Evolutionary conservation across 2,888 invertebrate genomes (phyloP).

Genomic region (Rhagophthalmus giganteus): DNA sequence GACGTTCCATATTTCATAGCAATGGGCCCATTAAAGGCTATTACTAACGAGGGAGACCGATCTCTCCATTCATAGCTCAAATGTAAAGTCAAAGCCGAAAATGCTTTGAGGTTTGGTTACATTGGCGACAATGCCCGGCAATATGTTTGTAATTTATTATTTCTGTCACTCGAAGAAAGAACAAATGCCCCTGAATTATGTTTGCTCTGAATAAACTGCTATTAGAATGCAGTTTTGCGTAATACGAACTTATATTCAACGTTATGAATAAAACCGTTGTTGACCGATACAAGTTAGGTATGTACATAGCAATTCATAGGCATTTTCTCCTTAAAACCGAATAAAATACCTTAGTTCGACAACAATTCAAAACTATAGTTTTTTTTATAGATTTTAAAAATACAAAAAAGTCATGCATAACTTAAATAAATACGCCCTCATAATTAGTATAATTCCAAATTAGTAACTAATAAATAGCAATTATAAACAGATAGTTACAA

Average conservation of each 20-base stretch:
- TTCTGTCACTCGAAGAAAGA: slow-evolving; percentile 40
- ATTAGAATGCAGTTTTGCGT: slow-evolving; percentile 3
- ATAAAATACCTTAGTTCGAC: no score
- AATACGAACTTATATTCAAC: not conserved
- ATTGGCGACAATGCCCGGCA: slow-evolving; percentile 46
- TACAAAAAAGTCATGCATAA: no score
- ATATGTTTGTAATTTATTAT: slow-evolving; percentile 51
- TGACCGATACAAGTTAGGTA: no score
- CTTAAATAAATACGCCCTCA: no score
- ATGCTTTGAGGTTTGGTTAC: slow-evolving; percentile 49
- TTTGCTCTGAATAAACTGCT: slow-evolving; percentile 1
- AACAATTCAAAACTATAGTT: no score
- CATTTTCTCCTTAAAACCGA: not conserved
- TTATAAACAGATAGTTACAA: no score
- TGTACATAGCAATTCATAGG: no score
- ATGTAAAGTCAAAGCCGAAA: slow-evolving; percentile 44
- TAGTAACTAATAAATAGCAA: no score
- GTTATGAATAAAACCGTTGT: not conserved
- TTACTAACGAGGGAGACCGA: slow-evolving; percentile 47
- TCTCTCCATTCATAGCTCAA: slow-evolving; percentile 41
- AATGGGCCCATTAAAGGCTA: slow-evolving; percentile 53
- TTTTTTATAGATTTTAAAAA: no score
- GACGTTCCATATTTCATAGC: slow-evolving; percentile 52
- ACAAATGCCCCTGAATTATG: slow-evolving; percentile 11
- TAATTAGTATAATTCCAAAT: no score